Evolutionary conservation across 2,888 invertebrate genomes (phyloP).

Genomic region (Torymus texanus): DNA sequence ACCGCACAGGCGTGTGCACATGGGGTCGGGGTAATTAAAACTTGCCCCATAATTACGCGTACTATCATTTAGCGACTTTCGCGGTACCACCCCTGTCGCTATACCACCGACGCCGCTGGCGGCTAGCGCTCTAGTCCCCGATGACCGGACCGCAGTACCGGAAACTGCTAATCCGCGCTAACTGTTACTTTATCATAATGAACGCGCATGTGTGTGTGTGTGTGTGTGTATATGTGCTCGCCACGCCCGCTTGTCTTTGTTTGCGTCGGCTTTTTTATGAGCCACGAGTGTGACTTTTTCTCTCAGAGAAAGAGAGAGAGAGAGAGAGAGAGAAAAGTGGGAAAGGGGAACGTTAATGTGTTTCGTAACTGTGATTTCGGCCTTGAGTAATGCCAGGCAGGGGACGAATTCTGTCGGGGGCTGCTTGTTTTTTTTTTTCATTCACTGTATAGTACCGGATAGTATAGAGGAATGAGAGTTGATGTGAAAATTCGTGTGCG

Average conservation of each 20-base stretch:
- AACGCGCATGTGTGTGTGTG: background rate
- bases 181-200: slow-evolving; percentile 64
- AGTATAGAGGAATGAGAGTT: slow-evolving; percentile 25
- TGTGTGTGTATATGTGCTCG: background rate
- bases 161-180: slow-evolving; percentile 58
- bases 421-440: background rate
- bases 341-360: slow-evolving; percentile 30
- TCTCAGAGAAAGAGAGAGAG: background rate
- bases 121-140: slow-evolving; percentile 48
- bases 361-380: slow-evolving; percentile 47
- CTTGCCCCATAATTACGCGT: slow-evolving; percentile 72
- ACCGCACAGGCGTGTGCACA: slow-evolving; percentile 58
- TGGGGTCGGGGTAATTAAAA: slow-evolving; percentile 71
- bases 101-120: background rate
- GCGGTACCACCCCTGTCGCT: too few species aligned
- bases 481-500: slow-evolving; percentile 28
- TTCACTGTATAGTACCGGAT: too few species aligned
- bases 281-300: slow-evolving; percentile 19
- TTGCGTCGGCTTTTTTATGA: background rate
- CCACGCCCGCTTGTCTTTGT: background rate
- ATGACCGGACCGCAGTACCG: slow-evolving; percentile 12
- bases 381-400: slow-evolving; percentile 9
- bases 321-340: background rate
- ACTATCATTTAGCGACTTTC: slow-evolving; percentile 71
- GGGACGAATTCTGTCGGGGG: background rate